These are phyloP conservation scores for Coremacera marginata DNA, from an alignment of 2,888 invertebrate species.

Conservation along the genomic window DNA sequence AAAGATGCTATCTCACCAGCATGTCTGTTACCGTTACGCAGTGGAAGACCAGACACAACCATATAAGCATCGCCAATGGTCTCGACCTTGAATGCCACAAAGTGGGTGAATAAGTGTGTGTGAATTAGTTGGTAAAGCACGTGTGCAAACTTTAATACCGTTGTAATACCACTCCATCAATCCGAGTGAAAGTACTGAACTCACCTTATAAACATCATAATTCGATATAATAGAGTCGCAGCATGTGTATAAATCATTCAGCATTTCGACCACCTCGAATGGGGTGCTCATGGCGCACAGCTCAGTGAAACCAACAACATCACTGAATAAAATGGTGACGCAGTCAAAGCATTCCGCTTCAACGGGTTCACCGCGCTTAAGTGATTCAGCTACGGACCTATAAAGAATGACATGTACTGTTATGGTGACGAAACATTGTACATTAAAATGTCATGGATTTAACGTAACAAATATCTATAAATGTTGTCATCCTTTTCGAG, in stretches of 20 bases:
- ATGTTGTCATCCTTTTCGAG: too few relatives aligned
- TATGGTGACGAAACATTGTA: neutral
- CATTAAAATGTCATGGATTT: neutral
- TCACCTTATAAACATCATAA: constrained; percentile 87
- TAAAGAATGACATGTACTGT: neutral
- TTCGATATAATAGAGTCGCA: constrained; percentile 90
- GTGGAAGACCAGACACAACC: constrained; percentile 84
- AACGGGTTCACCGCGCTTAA: constrained; percentile 83
- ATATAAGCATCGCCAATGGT: constrained; percentile 87
- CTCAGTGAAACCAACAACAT: constrained; percentile 86
- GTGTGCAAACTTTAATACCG: neutral
- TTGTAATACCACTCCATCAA: neutral
- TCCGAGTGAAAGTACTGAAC: constrained; percentile 2
- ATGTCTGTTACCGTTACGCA: constrained; percentile 79
- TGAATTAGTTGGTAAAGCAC: neutral
- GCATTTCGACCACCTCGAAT: constrained; percentile 85
- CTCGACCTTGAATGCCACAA: constrained; percentile 74
- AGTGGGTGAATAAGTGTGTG: neutral
- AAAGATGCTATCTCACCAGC: constrained; percentile 85
- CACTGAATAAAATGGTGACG: constrained; percentile 87
- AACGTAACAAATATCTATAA: too few relatives aligned
- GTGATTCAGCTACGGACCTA: constrained; percentile 84
- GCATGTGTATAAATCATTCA: constrained; percentile 89
- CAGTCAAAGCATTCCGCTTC: constrained; percentile 85
- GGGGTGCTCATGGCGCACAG: constrained; percentile 84